Conservation (phyloP, 2,113 vertebrate species). For the Tetrao urogallus region DNA sequence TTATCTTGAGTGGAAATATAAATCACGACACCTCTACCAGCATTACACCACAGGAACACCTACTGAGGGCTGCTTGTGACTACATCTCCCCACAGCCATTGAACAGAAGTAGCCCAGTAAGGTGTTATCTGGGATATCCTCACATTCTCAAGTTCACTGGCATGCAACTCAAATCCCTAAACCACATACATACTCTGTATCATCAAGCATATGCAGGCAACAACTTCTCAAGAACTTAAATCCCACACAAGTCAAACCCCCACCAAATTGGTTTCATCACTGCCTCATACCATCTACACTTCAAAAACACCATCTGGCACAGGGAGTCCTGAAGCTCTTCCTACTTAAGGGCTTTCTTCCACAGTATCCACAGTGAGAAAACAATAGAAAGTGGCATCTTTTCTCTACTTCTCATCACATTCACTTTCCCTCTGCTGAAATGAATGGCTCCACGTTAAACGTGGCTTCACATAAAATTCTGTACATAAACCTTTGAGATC, state of each 20-base stretch:
- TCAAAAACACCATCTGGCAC: background rate
- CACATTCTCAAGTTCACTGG: background rate
- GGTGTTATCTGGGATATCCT: background rate
- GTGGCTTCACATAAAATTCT: background rate
- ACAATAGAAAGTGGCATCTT: background rate
- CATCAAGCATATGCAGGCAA: background rate
- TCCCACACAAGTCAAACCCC: background rate
- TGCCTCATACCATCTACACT: background rate
- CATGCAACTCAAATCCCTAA: background rate
- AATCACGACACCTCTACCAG: accelerated
- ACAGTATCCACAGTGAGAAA: background rate
- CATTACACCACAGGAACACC: background rate
- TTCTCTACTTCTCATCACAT: background rate
- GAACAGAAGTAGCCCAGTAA: background rate
- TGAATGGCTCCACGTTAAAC: background rate
- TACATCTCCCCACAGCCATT: background rate
- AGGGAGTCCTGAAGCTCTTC: background rate
- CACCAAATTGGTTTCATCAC: background rate
- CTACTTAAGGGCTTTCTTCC: background rate
- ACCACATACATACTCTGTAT: background rate
- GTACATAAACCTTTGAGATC: background rate
- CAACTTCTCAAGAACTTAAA: background rate
- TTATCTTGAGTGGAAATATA: background rate
- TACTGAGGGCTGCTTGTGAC: background rate
- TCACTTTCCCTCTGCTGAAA: background rate